Percentiles rank a stretch among this genome's conserved stretches.
Evolutionary conservation across 2,113 vertebrate species (phyloP).

Genomic region (Gobius niger): DNA sequence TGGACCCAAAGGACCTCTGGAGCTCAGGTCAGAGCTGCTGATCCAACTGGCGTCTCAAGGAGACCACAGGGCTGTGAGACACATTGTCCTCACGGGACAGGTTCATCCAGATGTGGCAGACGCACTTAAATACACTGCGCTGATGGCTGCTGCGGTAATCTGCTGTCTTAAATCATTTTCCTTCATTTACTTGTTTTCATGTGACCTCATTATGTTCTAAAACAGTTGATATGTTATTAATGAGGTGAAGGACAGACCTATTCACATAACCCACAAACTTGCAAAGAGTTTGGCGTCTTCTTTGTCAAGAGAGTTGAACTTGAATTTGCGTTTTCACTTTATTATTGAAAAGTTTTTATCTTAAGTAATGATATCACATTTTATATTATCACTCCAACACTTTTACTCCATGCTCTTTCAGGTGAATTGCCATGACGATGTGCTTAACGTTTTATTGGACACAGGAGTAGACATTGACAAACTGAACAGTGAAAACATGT

Average conservation of each 20-base stretch:
- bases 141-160: slow-evolving; percentile 83
- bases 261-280: too few relatives aligned
- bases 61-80: slow-evolving; percentile 58
- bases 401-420: slow-evolving; percentile 38
- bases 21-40: slow-evolving; percentile 74
- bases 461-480: slow-evolving; percentile 83
- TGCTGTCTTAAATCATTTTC: neutral
- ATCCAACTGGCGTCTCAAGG: slow-evolving; percentile 78
- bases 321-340: too few relatives aligned
- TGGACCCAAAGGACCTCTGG: slow-evolving; percentile 76
- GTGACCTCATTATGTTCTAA: neutral
- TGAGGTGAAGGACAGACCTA: too few relatives aligned
- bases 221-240: too few relatives aligned
- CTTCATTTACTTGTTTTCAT: neutral
- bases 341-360: neutral
- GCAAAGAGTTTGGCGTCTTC: too few relatives aligned
- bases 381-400: too few relatives aligned
- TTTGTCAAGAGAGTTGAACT: too few relatives aligned
- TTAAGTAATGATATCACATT: neutral
- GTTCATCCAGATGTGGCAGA: slow-evolving; percentile 81
- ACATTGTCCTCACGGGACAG: slow-evolving; percentile 63
- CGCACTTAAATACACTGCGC: slow-evolving; percentile 74
- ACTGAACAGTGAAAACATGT: slow-evolving; percentile 79
- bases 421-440: slow-evolving; percentile 74
- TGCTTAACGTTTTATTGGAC: slow-evolving; percentile 84